Conservation (phyloP, 2,113 vertebrate genomes). For the Alethe diademata region DNA sequence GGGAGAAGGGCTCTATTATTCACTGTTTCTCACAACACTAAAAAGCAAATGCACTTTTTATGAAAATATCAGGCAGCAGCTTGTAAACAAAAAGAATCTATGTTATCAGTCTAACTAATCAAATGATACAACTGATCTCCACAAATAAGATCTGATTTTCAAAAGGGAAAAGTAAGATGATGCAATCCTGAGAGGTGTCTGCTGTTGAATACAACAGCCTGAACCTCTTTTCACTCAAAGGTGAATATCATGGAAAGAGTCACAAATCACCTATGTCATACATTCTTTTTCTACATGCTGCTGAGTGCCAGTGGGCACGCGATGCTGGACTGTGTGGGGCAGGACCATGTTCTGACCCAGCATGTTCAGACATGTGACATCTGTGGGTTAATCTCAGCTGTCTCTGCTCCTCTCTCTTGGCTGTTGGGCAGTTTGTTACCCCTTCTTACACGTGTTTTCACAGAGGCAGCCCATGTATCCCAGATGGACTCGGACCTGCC, state of each 20-base stretch:
- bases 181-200: neutral
- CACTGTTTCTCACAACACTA: neutral
- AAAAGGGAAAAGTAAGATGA: neutral
- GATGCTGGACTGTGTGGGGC: neutral
- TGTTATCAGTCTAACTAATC: neutral
- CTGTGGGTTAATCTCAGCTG: neutral
- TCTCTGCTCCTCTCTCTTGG: neutral
- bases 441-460: neutral
- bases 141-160: neutral
- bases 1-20: neutral
- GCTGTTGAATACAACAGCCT: neutral
- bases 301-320: neutral
- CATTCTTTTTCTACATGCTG: neutral
- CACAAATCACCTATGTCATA: neutral
- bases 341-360: neutral
- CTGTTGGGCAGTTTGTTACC: neutral
- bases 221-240: neutral
- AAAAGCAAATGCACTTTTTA: neutral
- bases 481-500: accelerated
- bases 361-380: accelerated
- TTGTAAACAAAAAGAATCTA: neutral
- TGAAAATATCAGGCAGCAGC: neutral
- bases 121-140: neutral
- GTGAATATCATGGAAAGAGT: neutral
- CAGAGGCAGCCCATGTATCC: neutral